Evolutionary conservation across 2,797 vertebrate genomes (phyloP).

Genomic region (Aphelocoma californica): DNA sequence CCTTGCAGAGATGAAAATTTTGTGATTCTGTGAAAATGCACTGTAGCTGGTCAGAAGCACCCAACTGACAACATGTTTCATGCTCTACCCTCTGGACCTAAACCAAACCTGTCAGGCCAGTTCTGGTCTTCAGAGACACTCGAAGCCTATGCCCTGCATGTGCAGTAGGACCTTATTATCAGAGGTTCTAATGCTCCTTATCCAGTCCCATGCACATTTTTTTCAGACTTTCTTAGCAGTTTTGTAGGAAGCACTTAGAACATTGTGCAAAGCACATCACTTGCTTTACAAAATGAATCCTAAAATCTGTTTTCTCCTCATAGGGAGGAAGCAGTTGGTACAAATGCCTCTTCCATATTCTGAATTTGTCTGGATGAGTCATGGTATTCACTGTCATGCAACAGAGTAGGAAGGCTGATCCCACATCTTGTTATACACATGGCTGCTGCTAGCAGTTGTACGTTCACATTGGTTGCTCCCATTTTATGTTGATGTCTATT

Average conservation of each 20-base stretch:
- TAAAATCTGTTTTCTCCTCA: neutral
- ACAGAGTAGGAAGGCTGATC: neutral
- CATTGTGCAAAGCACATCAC: neutral
- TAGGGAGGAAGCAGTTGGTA: neutral
- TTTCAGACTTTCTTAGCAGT: neutral
- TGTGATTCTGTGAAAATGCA: neutral
- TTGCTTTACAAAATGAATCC: neutral
- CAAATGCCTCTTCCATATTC: neutral
- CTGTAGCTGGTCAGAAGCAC: neutral
- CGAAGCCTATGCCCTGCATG: neutral
- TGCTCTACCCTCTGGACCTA: neutral
- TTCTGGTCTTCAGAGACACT: neutral
- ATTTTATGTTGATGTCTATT: neutral
- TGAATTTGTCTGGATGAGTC: neutral
- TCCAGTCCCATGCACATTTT: neutral
- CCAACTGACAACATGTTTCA: neutral
- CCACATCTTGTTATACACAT: neutral
- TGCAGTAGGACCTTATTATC: neutral
- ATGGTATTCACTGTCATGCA: neutral
- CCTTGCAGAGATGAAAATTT: neutral
- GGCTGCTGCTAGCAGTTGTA: neutral
- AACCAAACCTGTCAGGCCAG: neutral
- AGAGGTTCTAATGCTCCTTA: neutral
- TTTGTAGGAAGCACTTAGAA: neutral
- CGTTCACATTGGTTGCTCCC: neutral